A percentile compares a stretch with the other conserved stretches of the same genome.
Evolutionary conservation across 1,140 invertebrate species (phyloP).

Genomic region (Samia ricini): DNA sequence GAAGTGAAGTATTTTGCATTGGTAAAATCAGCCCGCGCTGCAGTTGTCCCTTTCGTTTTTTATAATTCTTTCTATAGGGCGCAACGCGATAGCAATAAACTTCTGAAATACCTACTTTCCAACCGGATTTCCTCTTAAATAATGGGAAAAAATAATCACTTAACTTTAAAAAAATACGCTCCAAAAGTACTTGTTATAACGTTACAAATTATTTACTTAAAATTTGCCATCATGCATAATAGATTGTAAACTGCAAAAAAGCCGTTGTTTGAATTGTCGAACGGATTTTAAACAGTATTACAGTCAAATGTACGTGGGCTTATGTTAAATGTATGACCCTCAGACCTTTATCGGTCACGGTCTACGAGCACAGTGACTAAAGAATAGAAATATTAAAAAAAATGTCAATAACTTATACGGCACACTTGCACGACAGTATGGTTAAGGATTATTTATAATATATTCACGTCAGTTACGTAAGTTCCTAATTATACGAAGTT

Average conservation of each 20-base stretch:
- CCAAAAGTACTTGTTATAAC: too few species aligned
- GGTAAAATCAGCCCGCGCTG: too few species aligned
- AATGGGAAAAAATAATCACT: too few species aligned
- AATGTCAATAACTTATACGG: neutral
- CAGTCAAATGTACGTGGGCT: neutral
- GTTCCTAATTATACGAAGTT: constrained; percentile 4
- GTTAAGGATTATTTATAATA: neutral
- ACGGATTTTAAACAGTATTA: neutral
- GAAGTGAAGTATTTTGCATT: too few species aligned
- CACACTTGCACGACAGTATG: constrained; percentile 1
- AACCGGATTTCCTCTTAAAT: too few species aligned
- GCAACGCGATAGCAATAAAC: too few species aligned
- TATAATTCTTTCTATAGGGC: too few species aligned
- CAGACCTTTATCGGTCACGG: constrained; percentile 8
- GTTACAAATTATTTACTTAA: neutral
- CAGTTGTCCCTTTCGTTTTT: too few species aligned
- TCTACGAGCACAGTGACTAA: neutral
- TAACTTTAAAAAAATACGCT: too few species aligned
- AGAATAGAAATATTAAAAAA: constrained; percentile 10
- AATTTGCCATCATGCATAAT: neutral
- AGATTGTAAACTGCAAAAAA: neutral
- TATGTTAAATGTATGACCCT: constrained; percentile 1
- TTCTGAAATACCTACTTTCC: too few species aligned
- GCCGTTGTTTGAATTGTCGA: neutral
- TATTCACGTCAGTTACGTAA: constrained; percentile 3